phyloP scores from a whole-genome alignment of 2,113 vertebrate genomes.

The Tringa solitaria region DNA sequence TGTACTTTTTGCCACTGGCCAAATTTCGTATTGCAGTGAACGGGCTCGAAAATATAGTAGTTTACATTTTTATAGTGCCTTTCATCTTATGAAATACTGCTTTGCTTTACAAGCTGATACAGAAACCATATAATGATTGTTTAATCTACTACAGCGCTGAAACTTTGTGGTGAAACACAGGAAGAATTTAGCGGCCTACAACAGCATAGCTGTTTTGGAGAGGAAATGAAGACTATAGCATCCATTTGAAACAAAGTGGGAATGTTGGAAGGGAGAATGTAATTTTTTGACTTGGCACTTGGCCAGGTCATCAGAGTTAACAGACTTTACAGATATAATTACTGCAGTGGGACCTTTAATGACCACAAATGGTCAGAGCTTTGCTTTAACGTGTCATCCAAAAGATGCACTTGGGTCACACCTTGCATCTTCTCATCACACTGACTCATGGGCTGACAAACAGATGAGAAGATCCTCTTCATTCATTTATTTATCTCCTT shows the following conservation, averaged over 20 bases:
- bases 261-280: background rate
- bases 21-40: background rate
- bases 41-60: background rate
- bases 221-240: background rate
- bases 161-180: slow-evolving; percentile 1
- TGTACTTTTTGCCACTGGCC: slow-evolving; percentile 2
- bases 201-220: background rate
- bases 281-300: background rate
- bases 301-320: background rate
- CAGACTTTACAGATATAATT: background rate
- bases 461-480: background rate
- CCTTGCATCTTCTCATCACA: background rate
- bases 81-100: slow-evolving; percentile 15
- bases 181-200: background rate
- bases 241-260: background rate
- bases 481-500: background rate
- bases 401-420: background rate
- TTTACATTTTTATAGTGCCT: slow-evolving; percentile 6
- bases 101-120: slow-evolving; percentile 10
- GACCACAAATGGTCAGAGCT: background rate
- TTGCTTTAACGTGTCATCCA: background rate
- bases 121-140: background rate
- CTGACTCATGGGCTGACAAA: background rate
- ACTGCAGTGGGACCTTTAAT: background rate
- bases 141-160: background rate